A percentile compares a stretch with the other conserved stretches of the same genome.
phyloP scores from a whole-genome alignment of 2,113 vertebrate species.

The Aspiorhynchus laticeps region DNA sequence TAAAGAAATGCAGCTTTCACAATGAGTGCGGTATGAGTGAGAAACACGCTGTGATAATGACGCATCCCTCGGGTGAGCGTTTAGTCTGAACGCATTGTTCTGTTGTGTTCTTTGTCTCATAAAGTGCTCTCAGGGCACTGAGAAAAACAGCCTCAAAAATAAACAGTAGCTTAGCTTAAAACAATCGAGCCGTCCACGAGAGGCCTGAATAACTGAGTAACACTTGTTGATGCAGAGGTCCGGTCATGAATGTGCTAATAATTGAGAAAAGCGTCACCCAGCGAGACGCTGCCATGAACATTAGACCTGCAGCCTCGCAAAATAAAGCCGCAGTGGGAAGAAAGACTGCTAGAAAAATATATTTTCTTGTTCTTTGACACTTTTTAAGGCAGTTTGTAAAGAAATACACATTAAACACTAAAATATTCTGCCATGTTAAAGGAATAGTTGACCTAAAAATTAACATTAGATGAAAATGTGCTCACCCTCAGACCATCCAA shows the following conservation, averaged over 20 bases:
- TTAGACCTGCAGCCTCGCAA: constrained; percentile 5
- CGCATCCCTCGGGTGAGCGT: not conserved
- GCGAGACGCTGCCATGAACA: not conserved
- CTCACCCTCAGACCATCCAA: too few species aligned
- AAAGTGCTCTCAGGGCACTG: not conserved
- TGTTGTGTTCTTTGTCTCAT: not conserved
- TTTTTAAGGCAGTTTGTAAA: not conserved
- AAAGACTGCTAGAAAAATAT: not conserved
- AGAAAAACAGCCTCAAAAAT: not conserved
- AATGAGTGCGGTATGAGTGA: not conserved
- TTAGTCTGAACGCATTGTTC: not conserved
- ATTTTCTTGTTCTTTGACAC: not conserved
- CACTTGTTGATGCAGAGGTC: constrained; percentile 21
- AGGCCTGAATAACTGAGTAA: not conserved
- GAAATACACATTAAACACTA: not conserved
- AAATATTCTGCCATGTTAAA: constrained; percentile 39
- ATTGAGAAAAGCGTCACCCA: constrained; percentile 32
- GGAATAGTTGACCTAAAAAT: too few species aligned
- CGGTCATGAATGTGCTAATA: constrained; percentile 36
- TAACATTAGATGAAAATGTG: too few species aligned
- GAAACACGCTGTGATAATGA: constrained; percentile 9
- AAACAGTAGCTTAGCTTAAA: not conserved
- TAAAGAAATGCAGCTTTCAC: not conserved
- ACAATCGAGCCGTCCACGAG: not conserved
- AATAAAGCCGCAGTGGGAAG: constrained; percentile 8